Percentiles rank a stretch among this genome's conserved stretches.
These are phyloP conservation scores for Herminia tarsipennalis DNA, from an alignment of 2,888 invertebrate genomes.

Conservation along the genomic window DNA sequence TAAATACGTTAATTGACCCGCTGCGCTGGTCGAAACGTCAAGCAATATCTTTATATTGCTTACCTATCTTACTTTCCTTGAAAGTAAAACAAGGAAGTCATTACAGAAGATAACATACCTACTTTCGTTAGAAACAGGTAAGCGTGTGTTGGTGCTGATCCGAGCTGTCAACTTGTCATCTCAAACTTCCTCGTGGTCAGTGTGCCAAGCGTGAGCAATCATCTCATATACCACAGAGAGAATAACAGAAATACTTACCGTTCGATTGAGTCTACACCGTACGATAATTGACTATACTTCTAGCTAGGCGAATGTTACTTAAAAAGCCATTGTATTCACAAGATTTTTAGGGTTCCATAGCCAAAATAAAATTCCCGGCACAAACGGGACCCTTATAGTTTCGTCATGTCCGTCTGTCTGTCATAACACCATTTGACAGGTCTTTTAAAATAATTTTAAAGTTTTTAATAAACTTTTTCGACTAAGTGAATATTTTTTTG, in stretches of 20 bases:
- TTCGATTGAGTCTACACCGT: conserved; percentile 33
- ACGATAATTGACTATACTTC: conserved; percentile 8
- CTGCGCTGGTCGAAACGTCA: too few species aligned
- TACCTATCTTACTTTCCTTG: not conserved
- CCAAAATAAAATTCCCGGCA: too few species aligned
- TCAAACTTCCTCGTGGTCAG: conserved; percentile 62
- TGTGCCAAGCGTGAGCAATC: conserved; percentile 68
- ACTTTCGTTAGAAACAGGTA: conserved; percentile 31
- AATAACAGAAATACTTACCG: conserved; percentile 53
- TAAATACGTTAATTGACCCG: too few species aligned
- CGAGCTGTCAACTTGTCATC: conserved; percentile 60
- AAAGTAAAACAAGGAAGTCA: conserved; percentile 11
- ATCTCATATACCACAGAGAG: conserved; percentile 49
- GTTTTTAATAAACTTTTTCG: too few species aligned
- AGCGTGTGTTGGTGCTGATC: conserved; percentile 46
- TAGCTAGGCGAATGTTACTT: conserved; percentile 4
- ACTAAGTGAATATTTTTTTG: too few species aligned
- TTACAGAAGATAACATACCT: conserved; percentile 16
- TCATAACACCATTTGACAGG: too few species aligned
- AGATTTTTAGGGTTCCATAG: too few species aligned
- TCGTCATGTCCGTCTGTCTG: too few species aligned
- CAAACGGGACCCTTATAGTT: too few species aligned
- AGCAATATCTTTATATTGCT: not conserved
- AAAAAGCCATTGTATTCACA: conserved; percentile 10
- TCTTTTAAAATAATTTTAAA: too few species aligned